Evolutionary conservation across 2,888 invertebrate genomes (phyloP), one percentile per base, ranked within the genome.

Genomic region (Clostera curtula): DNA sequence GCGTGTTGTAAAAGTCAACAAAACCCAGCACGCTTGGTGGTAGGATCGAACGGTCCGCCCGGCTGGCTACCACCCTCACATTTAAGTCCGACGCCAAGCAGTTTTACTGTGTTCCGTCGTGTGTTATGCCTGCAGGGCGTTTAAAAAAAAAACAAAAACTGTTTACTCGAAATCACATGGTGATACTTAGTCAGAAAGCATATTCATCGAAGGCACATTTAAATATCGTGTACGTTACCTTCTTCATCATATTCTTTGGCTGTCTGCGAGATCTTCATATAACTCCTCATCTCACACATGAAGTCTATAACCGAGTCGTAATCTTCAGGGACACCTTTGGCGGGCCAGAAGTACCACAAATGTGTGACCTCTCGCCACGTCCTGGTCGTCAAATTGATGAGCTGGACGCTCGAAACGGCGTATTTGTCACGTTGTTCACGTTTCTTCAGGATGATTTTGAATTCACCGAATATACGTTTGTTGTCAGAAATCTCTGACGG

Each of bases 291-390:
- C 71, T 96, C 96, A 9, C 93, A 88, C 19, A 97, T 84, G 76
- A 96, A 94, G 27, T 95, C 93, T 24, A 96, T 92, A 23, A 97
- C 85, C 0, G 93, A 92, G 26, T 92, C 90, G 26, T 91, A 90
- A 54, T 96, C 95, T 4, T 88, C 87, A 1, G 96, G 96, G 1
- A 93, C 91, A 0, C 95, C 95, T 38, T 91, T 89, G n/a, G 89
- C 87, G 0, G 97, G 96, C 97, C 97, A 97, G 57, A 94, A 89
- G 80, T 95, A 96, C 96, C 97, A 97, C 56, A 96, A 89, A 59
- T 97, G 97, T 0, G 90, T 93, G 28, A 97, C 87, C 67, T 97
- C 96, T 20, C 96, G 80, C 87, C 93, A 92, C 36, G 92, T 90
- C 65, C 93, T 93, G 22, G 91, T 92, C 41, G 89, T 87, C 70